Percentiles rank a stretch among this genome's conserved stretches.
These are phyloP conservation scores for Pandemis cinnamomeana DNA, from an alignment of 2,888 invertebrate genomes.

Conservation along the genomic window DNA sequence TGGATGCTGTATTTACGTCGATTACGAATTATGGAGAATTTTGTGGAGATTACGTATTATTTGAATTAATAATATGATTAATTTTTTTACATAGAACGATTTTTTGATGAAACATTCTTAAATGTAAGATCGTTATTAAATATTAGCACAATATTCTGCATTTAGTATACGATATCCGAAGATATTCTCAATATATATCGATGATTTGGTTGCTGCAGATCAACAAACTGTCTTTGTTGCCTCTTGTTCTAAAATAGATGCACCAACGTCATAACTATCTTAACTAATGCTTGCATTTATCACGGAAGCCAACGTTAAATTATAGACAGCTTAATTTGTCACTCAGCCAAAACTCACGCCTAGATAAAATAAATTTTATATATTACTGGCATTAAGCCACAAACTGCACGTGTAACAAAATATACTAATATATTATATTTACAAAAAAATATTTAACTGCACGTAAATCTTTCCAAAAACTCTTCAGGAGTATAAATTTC, in stretches of 20 bases:
- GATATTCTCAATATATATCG: not conserved
- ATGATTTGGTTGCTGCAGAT: slow-evolving; percentile 7
- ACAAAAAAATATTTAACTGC: slow-evolving; percentile 42
- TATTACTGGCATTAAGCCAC: slow-evolving; percentile 52
- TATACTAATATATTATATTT: slow-evolving; percentile 43
- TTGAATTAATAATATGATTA: not conserved
- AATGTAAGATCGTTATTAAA: no score
- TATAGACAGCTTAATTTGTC: slow-evolving; percentile 55
- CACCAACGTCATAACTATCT: slow-evolving; percentile 19
- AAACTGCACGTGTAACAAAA: slow-evolving; percentile 45
- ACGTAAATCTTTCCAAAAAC: slow-evolving; percentile 47
- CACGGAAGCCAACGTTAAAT: slow-evolving; percentile 45
- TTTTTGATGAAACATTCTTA: no score
- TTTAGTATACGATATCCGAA: not conserved
- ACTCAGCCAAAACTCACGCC: slow-evolving; percentile 68
- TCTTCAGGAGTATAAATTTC: slow-evolving; percentile 45
- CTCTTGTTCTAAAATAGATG: slow-evolving; percentile 29
- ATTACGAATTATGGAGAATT: slow-evolving; percentile 25
- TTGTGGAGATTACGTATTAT: not conserved
- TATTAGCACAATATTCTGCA: not conserved
- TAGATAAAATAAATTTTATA: slow-evolving; percentile 60
- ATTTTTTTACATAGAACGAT: not conserved
- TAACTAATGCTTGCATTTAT: slow-evolving; percentile 34
- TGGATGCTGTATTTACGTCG: slow-evolving; percentile 35
- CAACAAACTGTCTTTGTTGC: slow-evolving; percentile 31